Evolutionary conservation across 2,797 vertebrate species (phyloP).

Genomic region (Gymnothorax reevesii): DNA sequence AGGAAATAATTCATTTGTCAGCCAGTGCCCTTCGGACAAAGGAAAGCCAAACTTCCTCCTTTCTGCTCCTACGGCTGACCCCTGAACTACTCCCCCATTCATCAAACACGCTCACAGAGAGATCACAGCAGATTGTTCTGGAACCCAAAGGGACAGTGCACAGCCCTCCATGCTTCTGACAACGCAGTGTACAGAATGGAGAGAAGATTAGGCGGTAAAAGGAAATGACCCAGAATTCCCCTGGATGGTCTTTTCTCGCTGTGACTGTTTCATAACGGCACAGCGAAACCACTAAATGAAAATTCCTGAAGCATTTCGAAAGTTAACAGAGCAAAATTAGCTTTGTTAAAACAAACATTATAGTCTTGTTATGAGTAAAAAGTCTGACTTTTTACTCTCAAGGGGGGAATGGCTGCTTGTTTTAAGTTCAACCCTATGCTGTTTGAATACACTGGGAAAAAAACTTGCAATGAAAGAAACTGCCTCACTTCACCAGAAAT

Average conservation of each 20-base stretch:
- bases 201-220: not conserved
- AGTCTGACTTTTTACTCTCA: too few species aligned
- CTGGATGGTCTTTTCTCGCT: too few species aligned
- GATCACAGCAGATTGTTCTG: not conserved
- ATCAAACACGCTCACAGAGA: not conserved
- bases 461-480: too few species aligned
- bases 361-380: too few species aligned
- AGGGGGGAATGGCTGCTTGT: too few species aligned
- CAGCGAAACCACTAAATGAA: not conserved
- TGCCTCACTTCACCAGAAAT: too few species aligned
- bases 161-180: not conserved
- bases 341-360: too few species aligned
- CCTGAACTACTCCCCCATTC: too few species aligned
- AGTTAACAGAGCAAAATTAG: too few species aligned
- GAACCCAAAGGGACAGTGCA: not conserved
- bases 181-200: not conserved
- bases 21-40: not conserved
- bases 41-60: not conserved
- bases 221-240: slow-evolving; percentile 12
- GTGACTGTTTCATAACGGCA: not conserved
- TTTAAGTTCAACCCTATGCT: too few species aligned
- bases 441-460: too few species aligned
- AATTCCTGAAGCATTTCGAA: not conserved
- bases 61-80: not conserved
- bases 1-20: slow-evolving; percentile 33